Conservation (phyloP, 2,888 invertebrate genomes). For the Amblyteles armatorius region DNA sequence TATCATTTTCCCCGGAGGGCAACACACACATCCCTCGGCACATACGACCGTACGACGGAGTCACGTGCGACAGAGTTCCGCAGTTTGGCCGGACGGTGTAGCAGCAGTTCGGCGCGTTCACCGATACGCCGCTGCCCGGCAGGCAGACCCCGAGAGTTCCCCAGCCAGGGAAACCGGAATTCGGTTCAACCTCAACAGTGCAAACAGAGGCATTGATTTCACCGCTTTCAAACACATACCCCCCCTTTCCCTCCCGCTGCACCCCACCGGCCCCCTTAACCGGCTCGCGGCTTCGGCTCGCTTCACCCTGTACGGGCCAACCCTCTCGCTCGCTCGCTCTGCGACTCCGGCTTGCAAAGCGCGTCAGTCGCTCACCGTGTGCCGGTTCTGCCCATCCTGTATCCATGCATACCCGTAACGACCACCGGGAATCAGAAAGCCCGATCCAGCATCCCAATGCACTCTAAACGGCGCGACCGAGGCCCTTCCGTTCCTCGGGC, state of each 20-base stretch:
- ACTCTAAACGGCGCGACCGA: neutral
- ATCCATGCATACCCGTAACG: slow-evolving; percentile 46
- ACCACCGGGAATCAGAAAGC: neutral
- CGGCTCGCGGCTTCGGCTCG: slow-evolving; percentile 13
- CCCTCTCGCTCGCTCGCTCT: slow-evolving; percentile 59
- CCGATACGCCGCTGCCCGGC: slow-evolving; percentile 56
- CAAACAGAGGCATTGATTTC: slow-evolving; percentile 85
- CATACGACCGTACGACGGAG: slow-evolving; percentile 63
- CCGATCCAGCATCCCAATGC: neutral
- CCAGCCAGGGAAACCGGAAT: slow-evolving; percentile 77
- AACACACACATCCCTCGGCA: slow-evolving; percentile 66
- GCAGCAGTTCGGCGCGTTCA: slow-evolving; percentile 39
- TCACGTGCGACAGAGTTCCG: slow-evolving; percentile 56
- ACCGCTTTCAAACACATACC: slow-evolving; percentile 83
- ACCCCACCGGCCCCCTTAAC: neutral
- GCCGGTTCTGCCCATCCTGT: slow-evolving; percentile 22
- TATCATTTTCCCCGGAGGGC: slow-evolving; percentile 60
- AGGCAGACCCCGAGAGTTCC: slow-evolving; percentile 61
- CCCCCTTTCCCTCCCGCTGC: slow-evolving; percentile 46
- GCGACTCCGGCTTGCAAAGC: slow-evolving; percentile 38
- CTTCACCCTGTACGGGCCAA: slow-evolving; percentile 23
- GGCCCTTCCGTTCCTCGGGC: neutral
- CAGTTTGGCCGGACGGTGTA: slow-evolving; percentile 37
- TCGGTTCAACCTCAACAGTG: slow-evolving; percentile 83
- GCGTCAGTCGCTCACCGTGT: slow-evolving; percentile 51